Percentiles rank a stretch among this genome's conserved stretches.
Conservation (phyloP, 35 echinoderm and acorn worm species). For the Lytechinus pictus region DNA sequence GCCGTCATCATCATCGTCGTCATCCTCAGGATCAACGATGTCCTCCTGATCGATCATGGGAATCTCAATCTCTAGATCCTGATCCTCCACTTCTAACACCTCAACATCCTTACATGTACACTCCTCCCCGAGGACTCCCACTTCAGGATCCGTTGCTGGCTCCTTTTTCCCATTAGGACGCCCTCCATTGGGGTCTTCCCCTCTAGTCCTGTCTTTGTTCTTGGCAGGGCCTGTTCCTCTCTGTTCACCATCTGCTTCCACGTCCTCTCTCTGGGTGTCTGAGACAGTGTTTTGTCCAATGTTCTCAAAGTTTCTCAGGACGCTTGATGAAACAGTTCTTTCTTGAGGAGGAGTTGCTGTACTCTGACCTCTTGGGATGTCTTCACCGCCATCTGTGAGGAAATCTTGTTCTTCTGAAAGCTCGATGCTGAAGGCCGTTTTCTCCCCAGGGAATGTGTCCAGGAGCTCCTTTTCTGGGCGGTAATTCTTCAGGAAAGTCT, state of each 20-base stretch:
- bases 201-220: not conserved
- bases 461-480: slow-evolving; percentile 34
- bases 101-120: slow-evolving; percentile 70
- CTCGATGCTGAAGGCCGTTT: slow-evolving; percentile 7
- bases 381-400: not conserved
- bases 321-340: not conserved
- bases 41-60: slow-evolving; percentile 11
- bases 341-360: not conserved
- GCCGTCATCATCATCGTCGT: slow-evolving; percentile 23
- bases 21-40: slow-evolving; percentile 9
- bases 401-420: not conserved
- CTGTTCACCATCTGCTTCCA: not conserved
- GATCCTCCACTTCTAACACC: slow-evolving; percentile 30
- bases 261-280: not conserved
- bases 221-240: not conserved
- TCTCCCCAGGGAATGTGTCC: not conserved
- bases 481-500: slow-evolving; percentile 66
- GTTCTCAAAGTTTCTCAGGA: not conserved
- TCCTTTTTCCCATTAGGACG: not conserved
- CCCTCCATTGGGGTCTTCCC: not conserved
- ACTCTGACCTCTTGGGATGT: not conserved
- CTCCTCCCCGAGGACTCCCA: slow-evolving; percentile 15
- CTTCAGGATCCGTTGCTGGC: not conserved
- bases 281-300: not conserved
- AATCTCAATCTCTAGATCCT: slow-evolving; percentile 30